Evolutionary conservation across 2,113 vertebrate genomes (phyloP).

Genomic region (Apistogramma diplotaenia): DNA sequence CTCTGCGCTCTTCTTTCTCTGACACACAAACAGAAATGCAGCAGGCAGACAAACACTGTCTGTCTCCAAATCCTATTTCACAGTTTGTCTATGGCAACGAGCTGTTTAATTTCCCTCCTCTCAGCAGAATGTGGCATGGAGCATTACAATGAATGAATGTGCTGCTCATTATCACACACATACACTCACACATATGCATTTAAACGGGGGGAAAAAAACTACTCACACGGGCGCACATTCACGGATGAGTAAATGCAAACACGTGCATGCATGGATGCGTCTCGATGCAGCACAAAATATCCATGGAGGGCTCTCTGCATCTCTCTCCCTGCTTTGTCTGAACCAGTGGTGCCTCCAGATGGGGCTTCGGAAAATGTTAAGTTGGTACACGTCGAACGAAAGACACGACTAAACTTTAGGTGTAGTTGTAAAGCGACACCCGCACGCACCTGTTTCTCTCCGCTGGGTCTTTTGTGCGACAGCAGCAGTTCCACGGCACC

Average conservation of each 20-base stretch:
- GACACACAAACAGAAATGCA: conserved; percentile 17
- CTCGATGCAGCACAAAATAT: neutral
- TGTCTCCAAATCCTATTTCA: conserved; percentile 60
- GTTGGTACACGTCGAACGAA: neutral
- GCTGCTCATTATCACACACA: conserved; percentile 16
- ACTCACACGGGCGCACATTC: neutral
- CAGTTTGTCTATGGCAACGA: conserved; percentile 42
- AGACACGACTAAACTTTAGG: neutral
- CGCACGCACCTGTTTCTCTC: conserved; percentile 83
- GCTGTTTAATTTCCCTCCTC: conserved; percentile 33
- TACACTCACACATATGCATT: neutral
- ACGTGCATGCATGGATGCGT: neutral
- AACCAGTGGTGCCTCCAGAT: neutral
- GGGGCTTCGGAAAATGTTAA: neutral
- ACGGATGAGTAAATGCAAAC: neutral
- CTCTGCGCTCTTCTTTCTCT: neutral
- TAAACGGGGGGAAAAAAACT: neutral
- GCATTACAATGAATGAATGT: conserved; percentile 34
- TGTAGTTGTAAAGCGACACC: neutral
- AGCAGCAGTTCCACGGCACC: conserved; percentile 96
- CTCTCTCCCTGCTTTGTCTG: neutral
- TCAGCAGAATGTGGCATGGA: conserved; percentile 26
- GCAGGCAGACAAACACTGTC: conserved; percentile 22
- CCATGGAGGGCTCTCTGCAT: neutral
- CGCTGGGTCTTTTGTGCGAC: conserved; percentile 87